These are phyloP conservation scores for Coryphaenoides rupestris DNA, from an alignment of 2,113 vertebrate genomes.

Conservation along the genomic window DNA sequence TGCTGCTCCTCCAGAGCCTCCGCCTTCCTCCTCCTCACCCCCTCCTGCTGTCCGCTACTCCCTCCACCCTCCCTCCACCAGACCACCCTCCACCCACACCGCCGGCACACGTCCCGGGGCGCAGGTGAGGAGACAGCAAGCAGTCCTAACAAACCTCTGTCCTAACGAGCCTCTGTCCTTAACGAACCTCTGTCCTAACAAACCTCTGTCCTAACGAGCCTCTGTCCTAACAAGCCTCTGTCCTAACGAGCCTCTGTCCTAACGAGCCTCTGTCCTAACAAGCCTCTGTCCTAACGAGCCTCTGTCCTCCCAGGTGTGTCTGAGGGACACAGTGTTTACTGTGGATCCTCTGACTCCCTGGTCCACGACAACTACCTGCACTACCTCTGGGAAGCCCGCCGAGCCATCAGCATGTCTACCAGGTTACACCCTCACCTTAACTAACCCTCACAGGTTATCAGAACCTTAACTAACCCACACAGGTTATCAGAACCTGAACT, in stretches of 20 bases:
- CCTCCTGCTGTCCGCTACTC: constrained; percentile 79
- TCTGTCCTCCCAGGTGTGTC: background rate
- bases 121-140: constrained; percentile 38
- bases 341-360: constrained; percentile 72
- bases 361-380: constrained; percentile 90
- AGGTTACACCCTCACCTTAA: constrained; percentile 27
- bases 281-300: no score
- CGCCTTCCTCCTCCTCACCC: constrained; percentile 83
- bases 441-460: no score
- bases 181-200: no score
- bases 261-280: no score
- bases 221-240: no score
- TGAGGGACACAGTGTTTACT: constrained; percentile 43
- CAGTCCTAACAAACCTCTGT: no score
- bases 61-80: constrained; percentile 54
- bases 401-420: constrained; percentile 64
- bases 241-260: no score
- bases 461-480: no score
- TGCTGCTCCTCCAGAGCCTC: constrained; percentile 84
- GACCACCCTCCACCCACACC: background rate
- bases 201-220: no score
- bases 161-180: no score
- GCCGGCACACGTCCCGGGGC: constrained; percentile 80
- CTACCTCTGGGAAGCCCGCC: constrained; percentile 86
- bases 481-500: no score